Percentiles rank a stretch among this genome's conserved stretches.
These are phyloP conservation scores for Chionomys nivalis DNA, from an alignment of 2,113 vertebrate species.

Conservation along the genomic window DNA sequence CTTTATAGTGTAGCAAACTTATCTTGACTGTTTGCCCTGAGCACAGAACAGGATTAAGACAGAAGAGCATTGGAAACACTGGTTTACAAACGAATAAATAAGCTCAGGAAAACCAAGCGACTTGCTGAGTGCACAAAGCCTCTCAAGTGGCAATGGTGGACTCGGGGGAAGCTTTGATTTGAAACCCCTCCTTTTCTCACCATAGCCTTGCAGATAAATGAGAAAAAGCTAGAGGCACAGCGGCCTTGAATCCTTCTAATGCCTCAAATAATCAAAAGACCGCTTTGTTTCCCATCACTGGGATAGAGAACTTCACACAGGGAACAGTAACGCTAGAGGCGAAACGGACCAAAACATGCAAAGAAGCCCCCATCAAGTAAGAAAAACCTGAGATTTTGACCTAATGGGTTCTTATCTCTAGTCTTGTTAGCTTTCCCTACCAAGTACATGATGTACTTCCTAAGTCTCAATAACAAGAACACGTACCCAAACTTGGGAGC, in stretches of 20 bases:
- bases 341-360: neutral
- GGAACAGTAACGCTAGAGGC: neutral
- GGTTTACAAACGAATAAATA: neutral
- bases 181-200: neutral
- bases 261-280: neutral
- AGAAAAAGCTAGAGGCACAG: neutral
- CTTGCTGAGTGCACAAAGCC: neutral
- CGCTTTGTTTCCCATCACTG: neutral
- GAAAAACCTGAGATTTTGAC: constrained; percentile 21
- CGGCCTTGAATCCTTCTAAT: neutral
- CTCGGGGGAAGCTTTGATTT: neutral
- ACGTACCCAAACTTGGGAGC: constrained; percentile 11
- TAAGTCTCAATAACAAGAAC: constrained; percentile 38
- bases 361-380: neutral
- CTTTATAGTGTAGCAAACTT: neutral
- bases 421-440: constrained; percentile 45
- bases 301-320: neutral
- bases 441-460: constrained; percentile 37
- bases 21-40: neutral
- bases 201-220: neutral
- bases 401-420: neutral
- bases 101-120: constrained; percentile 24
- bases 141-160: neutral
- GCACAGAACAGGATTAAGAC: constrained; percentile 13
- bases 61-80: neutral